A percentile compares a stretch with the other conserved stretches of the same genome.
Conservation (phyloP, 1,140 invertebrate genomes). For the Laupala kohalensis region DNA sequence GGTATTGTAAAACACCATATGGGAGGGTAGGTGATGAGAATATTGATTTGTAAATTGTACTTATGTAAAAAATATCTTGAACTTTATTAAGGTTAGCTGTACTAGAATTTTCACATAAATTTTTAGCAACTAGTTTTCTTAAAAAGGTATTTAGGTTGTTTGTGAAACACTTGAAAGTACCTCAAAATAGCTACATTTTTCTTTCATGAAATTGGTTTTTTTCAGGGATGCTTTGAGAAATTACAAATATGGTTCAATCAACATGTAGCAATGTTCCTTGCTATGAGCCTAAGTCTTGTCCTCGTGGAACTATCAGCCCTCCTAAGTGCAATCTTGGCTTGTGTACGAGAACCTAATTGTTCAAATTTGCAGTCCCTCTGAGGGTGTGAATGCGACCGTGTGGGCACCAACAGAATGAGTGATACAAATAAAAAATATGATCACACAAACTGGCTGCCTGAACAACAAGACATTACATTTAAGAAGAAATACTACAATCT, state of each 20-base stretch:
- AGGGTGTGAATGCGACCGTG: neutral
- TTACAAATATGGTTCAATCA: conserved; percentile 64
- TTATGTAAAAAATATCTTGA: too few species aligned
- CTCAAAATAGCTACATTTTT: too few species aligned
- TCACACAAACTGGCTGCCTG: neutral
- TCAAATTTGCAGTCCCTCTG: neutral
- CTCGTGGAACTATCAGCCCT: conserved; percentile 39
- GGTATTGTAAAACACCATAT: too few species aligned
- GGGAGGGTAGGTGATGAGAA: too few species aligned
- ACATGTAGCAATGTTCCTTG: conserved; percentile 57
- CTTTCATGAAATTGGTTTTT: too few species aligned
- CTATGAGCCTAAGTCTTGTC: conserved; percentile 46
- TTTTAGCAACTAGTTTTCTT: too few species aligned
- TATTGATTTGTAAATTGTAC: too few species aligned
- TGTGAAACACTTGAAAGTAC: too few species aligned
- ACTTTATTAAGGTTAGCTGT: too few species aligned
- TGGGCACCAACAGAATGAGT: neutral
- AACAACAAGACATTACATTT: neutral
- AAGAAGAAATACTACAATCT: neutral
- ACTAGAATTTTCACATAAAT: too few species aligned
- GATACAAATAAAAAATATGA: neutral
- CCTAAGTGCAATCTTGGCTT: conserved; percentile 10
- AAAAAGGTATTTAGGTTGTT: too few species aligned
- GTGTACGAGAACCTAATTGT: neutral
- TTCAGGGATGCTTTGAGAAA: conserved; percentile 52